phyloP scores from a whole-genome alignment of 2,797 vertebrate species.

The Antennarius maculatus region DNA sequence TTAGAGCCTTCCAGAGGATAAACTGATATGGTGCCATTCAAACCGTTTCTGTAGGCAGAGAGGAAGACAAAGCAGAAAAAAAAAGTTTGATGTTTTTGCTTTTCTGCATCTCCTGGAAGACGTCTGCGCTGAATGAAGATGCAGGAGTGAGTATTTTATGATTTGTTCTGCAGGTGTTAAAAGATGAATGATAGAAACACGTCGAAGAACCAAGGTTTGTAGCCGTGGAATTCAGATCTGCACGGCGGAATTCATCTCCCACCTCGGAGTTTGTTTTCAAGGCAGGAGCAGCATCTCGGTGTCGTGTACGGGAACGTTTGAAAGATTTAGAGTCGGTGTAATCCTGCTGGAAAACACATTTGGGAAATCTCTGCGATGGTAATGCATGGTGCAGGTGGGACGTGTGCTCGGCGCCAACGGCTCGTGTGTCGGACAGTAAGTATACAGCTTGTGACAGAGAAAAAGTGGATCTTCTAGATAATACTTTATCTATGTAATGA shows the following conservation, averaged over 20 bases:
- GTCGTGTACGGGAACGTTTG: conserved; percentile 49
- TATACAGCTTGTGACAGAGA: conserved; percentile 36
- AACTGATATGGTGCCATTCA: conserved; percentile 93
- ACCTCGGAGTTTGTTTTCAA: conserved; percentile 57
- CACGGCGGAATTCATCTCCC: conserved; percentile 48
- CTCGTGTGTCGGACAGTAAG: conserved; percentile 33
- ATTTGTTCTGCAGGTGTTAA: conserved; percentile 26
- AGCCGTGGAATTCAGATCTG: conserved; percentile 39
- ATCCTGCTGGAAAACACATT: conserved; percentile 53
- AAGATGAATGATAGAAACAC: conserved; percentile 47
- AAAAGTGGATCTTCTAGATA: conserved; percentile 47
- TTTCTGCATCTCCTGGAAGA: conserved; percentile 28
- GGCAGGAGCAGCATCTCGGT: conserved; percentile 33
- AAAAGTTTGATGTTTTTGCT: conserved; percentile 13
- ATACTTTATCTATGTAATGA: conserved; percentile 60
- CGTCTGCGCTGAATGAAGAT: conserved; percentile 23
- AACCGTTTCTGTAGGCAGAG: conserved; percentile 83
- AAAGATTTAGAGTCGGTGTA: conserved; percentile 55
- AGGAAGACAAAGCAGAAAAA: conserved; percentile 1
- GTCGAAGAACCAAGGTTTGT: conserved; percentile 23
- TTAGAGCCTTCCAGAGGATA: conserved; percentile 91
- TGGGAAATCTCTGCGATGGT: conserved; percentile 65
- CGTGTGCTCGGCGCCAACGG: conserved; percentile 34
- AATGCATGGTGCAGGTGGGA: conserved; percentile 51
- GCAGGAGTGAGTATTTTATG: conserved; percentile 44